Conservation (phyloP, 2,113 vertebrate species). For the Gallinago jamesoni region DNA sequence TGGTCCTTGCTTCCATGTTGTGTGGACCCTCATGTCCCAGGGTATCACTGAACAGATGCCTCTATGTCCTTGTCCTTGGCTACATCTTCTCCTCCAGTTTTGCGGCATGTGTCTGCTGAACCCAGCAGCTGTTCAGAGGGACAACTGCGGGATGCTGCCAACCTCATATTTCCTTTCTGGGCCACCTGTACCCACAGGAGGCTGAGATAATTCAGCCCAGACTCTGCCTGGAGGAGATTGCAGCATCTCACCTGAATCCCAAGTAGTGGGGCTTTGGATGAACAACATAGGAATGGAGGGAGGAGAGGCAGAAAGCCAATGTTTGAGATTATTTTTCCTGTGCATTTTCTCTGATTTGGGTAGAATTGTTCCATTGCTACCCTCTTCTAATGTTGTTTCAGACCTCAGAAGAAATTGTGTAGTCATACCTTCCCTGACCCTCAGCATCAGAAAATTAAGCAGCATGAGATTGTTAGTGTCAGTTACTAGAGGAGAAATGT, state of each 20-base stretch:
- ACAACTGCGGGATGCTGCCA: background rate
- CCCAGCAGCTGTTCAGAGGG: background rate
- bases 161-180: background rate
- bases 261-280: background rate
- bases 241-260: background rate
- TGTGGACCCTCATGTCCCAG: fast-evolving
- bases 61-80: background rate
- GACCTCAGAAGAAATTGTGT: background rate
- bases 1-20: background rate
- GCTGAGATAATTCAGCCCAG: background rate
- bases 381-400: background rate
- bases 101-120: background rate
- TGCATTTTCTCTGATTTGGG: background rate
- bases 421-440: background rate
- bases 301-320: background rate
- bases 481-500: background rate
- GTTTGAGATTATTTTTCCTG: background rate
- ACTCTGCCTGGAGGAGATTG: background rate
- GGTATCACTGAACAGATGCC: background rate
- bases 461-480: background rate
- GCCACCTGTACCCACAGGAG: background rate
- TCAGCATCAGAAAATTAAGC: background rate
- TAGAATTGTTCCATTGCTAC: background rate
- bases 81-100: background rate
- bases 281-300: background rate